These are phyloP conservation scores for Periophthalmus modestus DNA, from an alignment of 2,113 vertebrate species.

Conservation along the genomic window DNA sequence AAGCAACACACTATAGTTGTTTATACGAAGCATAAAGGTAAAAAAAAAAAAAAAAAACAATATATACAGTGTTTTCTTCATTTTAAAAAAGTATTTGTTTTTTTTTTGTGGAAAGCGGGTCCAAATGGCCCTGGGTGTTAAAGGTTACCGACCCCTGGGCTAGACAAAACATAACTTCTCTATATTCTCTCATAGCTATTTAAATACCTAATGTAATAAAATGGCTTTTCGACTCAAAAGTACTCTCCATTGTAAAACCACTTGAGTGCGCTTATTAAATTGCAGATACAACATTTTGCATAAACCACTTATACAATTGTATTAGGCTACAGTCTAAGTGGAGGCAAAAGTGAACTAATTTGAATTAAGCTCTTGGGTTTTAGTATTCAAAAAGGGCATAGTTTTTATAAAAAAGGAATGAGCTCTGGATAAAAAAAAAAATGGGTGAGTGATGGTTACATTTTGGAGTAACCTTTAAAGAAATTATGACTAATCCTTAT, in stretches of 20 bases:
- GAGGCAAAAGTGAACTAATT: background rate
- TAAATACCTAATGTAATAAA: background rate
- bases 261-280: conserved; percentile 1
- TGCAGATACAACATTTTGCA: background rate
- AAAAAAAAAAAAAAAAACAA: too few relatives aligned
- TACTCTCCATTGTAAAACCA: background rate
- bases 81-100: too few relatives aligned
- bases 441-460: too few relatives aligned
- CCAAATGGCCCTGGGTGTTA: too few relatives aligned
- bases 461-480: too few relatives aligned
- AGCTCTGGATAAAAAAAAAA: too few relatives aligned
- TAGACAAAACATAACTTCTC: background rate
- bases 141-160: background rate
- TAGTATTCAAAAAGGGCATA: background rate
- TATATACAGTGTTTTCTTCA: too few relatives aligned
- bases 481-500: too few relatives aligned
- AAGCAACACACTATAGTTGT: too few relatives aligned
- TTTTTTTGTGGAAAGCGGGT: too few relatives aligned
- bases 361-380: background rate
- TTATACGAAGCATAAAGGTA: too few relatives aligned
- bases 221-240: background rate
- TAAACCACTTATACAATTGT: background rate
- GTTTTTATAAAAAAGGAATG: background rate
- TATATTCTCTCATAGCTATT: background rate
- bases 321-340: conserved; percentile 5